Base-by-base conservation (phyloP, 2,113 vertebrate genomes). In the Hippotragus niger region DNA sequence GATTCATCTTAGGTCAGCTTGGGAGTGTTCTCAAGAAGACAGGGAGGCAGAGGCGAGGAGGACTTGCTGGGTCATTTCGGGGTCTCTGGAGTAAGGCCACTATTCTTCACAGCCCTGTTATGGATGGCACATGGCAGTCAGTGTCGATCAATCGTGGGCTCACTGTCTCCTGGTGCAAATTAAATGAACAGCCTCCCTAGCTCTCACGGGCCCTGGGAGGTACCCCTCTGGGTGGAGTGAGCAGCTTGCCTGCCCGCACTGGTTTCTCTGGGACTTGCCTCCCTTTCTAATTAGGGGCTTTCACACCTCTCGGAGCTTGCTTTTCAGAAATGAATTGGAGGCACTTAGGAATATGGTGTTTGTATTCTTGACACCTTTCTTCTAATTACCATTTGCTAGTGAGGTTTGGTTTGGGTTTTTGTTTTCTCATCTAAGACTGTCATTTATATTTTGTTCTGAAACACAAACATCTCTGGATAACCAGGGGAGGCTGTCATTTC, bases 101-200 rank as follows among this genome's bases (percentile, higher is more conserved):
- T 15, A 9, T 52, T 96, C 88, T 80, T 95, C 97, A 98, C 97
- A 98, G 95, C 95, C 81, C 94, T 92, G 90, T 80, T 57, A 96
- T 94, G 97, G 96, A 96, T 62, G 96, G 93, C 97, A 95, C 76
- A 2, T 94, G 97, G 98, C 94, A 97, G 89, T 88, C 62, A 5
- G 45, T 90, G 25, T 97, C 74, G 90, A 78, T 95, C 58, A 12
- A 40, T 74, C 5, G 0, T 23, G 86, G 82, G 58, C 76, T 97
- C 95, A 60, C 97, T 88, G 27, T 93, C 74, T 98, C 93, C 71
- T 16, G 55, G 94, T 40, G 78, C 96, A 97, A 97, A 97, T 98
- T 98, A 95, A 96, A 91, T 83, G 87, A 93, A 96, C 90, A 83
- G 57, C 74, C 45, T 88, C 93, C 95, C 83, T 95, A 47, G 85